Conservation (phyloP, 1,140 invertebrate genomes). For the Brachionus paranguensis region DNA sequence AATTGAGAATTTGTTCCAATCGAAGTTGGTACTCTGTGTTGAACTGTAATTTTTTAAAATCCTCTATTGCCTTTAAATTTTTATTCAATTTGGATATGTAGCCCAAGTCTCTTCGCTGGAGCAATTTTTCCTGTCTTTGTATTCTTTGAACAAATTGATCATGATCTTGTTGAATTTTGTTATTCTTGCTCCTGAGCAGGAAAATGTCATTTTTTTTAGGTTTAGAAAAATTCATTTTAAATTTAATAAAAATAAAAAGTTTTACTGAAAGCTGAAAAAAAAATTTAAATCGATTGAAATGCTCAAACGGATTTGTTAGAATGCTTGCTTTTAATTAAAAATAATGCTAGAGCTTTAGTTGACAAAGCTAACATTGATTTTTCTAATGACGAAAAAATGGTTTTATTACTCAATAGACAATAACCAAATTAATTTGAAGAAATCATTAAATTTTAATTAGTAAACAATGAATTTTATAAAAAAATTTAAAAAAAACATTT, state of each 20-base stretch:
- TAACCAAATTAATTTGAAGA: not conserved
- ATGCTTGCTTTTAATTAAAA: not conserved
- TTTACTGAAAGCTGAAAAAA: not conserved
- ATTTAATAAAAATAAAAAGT: not conserved
- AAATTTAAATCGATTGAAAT: not conserved
- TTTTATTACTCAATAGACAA: not conserved
- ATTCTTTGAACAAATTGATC: not conserved
- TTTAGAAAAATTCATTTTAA: not conserved
- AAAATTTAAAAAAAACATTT: not conserved
- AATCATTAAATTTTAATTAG: not conserved
- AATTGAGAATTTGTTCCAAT: not conserved
- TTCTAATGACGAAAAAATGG: not conserved
- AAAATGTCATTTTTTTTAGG: not conserved
- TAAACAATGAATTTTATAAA: not conserved
- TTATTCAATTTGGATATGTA: not conserved
- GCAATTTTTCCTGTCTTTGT: not conserved
- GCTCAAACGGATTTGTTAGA: not conserved
- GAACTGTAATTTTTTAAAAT: not conserved
- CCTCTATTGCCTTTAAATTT: not conserved
- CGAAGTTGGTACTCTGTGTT: not conserved
- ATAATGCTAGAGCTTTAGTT: not conserved
- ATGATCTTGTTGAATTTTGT: not conserved
- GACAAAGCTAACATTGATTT: not conserved
- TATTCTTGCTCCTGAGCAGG: not conserved
- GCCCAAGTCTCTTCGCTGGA: not conserved